Evolutionary conservation across 2,888 invertebrate genomes (phyloP), one percentile per base, ranked within the genome.

Genomic region (Agrilus mali): DNA sequence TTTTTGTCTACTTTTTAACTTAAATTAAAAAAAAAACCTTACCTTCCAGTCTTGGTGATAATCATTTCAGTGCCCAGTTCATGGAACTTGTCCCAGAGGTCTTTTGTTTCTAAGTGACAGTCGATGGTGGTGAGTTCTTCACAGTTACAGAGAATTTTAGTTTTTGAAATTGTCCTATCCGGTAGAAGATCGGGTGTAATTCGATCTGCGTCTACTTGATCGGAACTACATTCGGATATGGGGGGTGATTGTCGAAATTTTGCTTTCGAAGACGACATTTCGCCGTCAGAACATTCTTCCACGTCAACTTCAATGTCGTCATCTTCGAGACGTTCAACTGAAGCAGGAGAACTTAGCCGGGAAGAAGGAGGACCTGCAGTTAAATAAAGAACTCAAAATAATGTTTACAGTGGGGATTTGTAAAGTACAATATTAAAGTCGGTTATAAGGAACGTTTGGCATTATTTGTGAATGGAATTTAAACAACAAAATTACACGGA

Each of bases 11-110:
- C 10, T 2, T 27, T 27, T 27, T 10, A 2, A 1, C 10, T 40
- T 33, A 40, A 40, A 33, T 33, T 33, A 40, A 32, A 32, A 40
- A 16, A 39, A 39, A 32, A 66, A 63, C 61, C 75, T 68, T 63
- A 84, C 84, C 85, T 75, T 63, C 86, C 86, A 46, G 82, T 82
- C 66, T 86, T 86, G 10, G 86, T 86, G 66, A 86, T 86, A 66
- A 86, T 86, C 86, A 86, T 86, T 68, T 86, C 85, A 2, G 85
- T 86, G 22, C 83, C 83, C 46, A 86, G 71, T 56, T 78, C 77
- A 63, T 78, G 75, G 67, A 86, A 86, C 65, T 85, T 84, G 64
- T 82, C 80, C 86, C 86, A 86, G 45, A 86, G 69, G 48, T 86
- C 86, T 64, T 83, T 82, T 49, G 84, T 85, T 66, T 86, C 86